Evolutionary conservation across 2,113 vertebrate genomes (phyloP).

Genomic region (Platanista minor): DNA sequence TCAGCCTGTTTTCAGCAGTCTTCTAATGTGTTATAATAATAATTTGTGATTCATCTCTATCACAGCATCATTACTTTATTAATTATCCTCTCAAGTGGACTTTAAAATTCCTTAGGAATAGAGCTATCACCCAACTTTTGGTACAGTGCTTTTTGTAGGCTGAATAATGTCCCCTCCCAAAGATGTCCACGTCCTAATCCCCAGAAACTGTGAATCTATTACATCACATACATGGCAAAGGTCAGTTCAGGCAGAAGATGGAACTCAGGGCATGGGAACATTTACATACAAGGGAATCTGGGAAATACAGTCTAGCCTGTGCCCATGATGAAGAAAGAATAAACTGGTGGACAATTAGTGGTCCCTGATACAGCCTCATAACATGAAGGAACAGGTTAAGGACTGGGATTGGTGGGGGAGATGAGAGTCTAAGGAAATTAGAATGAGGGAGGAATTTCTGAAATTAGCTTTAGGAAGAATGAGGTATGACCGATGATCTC

Average conservation of each 20-base stretch:
- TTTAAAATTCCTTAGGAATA: not conserved
- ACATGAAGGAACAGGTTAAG: not conserved
- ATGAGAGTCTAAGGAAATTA: not conserved
- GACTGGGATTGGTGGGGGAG: accelerated
- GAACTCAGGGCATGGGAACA: not conserved
- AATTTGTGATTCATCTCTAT: not conserved
- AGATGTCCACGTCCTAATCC: not conserved
- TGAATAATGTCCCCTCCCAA: not conserved
- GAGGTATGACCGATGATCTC: not conserved
- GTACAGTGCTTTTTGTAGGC: not conserved
- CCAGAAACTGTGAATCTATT: not conserved
- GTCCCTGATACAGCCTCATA: not conserved
- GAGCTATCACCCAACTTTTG: not conserved
- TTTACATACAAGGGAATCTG: not conserved
- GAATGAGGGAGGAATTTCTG: not conserved
- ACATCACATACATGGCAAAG: not conserved
- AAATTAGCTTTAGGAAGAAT: not conserved
- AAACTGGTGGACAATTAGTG: not conserved
- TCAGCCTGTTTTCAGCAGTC: not conserved
- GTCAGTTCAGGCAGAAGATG: not conserved
- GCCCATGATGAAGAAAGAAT: not conserved
- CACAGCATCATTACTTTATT: not conserved
- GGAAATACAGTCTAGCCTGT: not conserved
- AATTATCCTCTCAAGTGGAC: not conserved
- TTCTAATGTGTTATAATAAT: not conserved